Percentiles rank a stretch among this genome's conserved stretches.
Evolutionary conservation across 1,140 invertebrate species (phyloP).

Genomic region (Chironomus tepperi): DNA sequence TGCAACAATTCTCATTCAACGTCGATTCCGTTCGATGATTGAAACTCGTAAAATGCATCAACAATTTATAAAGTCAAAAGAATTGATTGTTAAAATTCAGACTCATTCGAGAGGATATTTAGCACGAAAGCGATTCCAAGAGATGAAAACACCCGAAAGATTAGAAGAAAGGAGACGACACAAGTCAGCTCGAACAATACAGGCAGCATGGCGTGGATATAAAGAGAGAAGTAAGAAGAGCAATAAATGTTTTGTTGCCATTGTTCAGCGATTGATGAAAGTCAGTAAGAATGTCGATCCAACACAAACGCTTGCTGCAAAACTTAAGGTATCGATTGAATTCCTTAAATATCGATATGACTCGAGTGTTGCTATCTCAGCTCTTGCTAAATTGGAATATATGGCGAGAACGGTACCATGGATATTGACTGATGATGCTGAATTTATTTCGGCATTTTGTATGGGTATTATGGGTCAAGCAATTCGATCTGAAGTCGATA

Average conservation of each 20-base stretch:
- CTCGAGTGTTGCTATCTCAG: slow-evolving; percentile 31
- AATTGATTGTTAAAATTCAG: slow-evolving; percentile 42
- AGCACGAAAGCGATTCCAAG: slow-evolving; percentile 41
- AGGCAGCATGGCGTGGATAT: slow-evolving; percentile 56
- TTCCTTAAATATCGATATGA: slow-evolving; percentile 34
- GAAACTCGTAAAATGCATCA: slow-evolving; percentile 29
- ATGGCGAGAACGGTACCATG: slow-evolving; percentile 38
- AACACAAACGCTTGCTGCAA: slow-evolving; percentile 39
- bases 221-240: slow-evolving; percentile 38
- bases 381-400: slow-evolving; percentile 30
- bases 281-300: slow-evolving; percentile 41
- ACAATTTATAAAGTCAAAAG: slow-evolving; percentile 28
- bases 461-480: slow-evolving; percentile 41
- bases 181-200: slow-evolving; percentile 52
- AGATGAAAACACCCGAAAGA: slow-evolving; percentile 40
- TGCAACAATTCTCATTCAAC: slow-evolving; percentile 38
- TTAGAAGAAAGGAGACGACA: slow-evolving; percentile 40
- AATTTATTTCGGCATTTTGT: slow-evolving; percentile 37
- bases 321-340: slow-evolving; percentile 32
- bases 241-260: slow-evolving; percentile 37
- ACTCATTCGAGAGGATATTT: slow-evolving; percentile 43
- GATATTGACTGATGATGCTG: slow-evolving; percentile 35
- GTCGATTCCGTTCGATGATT: slow-evolving; percentile 34
- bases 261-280: slow-evolving; percentile 41
- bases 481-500: slow-evolving; percentile 39